These are phyloP conservation scores for Eurytoma adleriae DNA, from an alignment of 2,888 invertebrate genomes.

Conservation along the genomic window DNA sequence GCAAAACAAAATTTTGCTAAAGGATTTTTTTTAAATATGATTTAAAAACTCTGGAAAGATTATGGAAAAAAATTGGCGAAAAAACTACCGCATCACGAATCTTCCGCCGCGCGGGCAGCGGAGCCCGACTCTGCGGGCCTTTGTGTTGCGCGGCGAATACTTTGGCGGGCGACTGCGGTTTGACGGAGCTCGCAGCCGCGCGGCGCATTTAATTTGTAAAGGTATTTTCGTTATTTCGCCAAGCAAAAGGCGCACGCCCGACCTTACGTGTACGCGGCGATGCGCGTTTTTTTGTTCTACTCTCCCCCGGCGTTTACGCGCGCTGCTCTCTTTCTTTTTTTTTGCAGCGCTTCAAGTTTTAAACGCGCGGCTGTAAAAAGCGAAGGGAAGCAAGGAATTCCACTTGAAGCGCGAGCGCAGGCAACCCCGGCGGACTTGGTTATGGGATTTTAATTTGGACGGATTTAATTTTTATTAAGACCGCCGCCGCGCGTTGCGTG, in stretches of 20 bases:
- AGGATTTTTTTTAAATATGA: not conserved
- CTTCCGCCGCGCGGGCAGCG: not conserved
- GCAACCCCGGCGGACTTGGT: constrained; percentile 20
- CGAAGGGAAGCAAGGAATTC: constrained; percentile 20
- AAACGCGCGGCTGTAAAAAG: not conserved
- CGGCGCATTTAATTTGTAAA: constrained; percentile 72
- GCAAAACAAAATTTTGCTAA: not conserved
- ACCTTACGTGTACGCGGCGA: constrained; percentile 10
- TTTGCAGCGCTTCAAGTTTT: constrained; percentile 30
- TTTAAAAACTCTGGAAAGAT: not conserved
- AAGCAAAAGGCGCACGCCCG: constrained; percentile 34
- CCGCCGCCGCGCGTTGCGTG: not conserved
- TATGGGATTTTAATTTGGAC: constrained; percentile 41
- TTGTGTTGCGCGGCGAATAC: constrained; percentile 65
- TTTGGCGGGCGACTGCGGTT: constrained; percentile 72
- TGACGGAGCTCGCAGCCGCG: constrained; percentile 67
- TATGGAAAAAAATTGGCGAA: not conserved
- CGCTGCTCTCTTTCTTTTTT: not conserved
- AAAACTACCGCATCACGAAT: not conserved
- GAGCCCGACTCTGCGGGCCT: constrained; percentile 23
- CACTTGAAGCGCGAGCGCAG: constrained; percentile 31
- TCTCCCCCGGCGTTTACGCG: not conserved
- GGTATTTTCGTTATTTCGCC: constrained; percentile 66
- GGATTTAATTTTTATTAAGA: constrained; percentile 42
- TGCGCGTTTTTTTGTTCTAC: constrained; percentile 8